Base-by-base conservation (phyloP, 2,888 invertebrate species). In the Pegoplata infirma region DNA sequence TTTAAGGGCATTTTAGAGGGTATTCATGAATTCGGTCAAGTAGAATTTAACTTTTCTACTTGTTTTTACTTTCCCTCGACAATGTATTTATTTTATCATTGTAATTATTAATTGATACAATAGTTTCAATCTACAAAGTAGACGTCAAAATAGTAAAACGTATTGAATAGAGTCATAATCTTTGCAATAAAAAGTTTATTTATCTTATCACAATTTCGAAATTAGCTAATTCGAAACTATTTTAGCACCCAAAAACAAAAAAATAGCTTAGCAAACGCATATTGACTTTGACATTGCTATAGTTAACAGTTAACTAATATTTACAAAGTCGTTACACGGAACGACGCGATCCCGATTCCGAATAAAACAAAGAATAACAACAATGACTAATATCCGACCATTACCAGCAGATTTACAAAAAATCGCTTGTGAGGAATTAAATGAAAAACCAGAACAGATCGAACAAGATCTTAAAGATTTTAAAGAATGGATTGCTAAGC, bases 401-500 rank as follows among this genome's bases (percentile, higher is more conserved):
- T 46, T 88, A 16, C 55, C 82, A 51, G 80, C 77, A 7, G 80
- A 78, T 3, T 76, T 88, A 10, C 85, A 85, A 76, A 83, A 84
- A 72, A 84, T 86, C 40, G 91, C 91, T 2, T 85, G 84, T 49
- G 84, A 86, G n/a, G 90, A 91, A 80, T 81, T 92, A 19, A 88
- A 90, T 74, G 92, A 92, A 84, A 89, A 88, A 77, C 90, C 91
- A 0, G 82, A 82, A 3, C 81, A 84, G 5, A 53, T 86, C 16
- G 80, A 71, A 1, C 86, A 85, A 1, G 84, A 90, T 49, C 84
- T 90, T 8, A 84, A 81, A 2, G 82, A 88, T 36, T 86, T 92
- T 21, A 86, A 88, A 59, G 86, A 88, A 8, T 92, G 91, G 91
- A 83, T 91, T 12, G 82, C 84, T 6, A 90, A 91, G 74, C 90